Conservation (phyloP, 1,140 invertebrate species). For the Papilio machaon region DNA sequence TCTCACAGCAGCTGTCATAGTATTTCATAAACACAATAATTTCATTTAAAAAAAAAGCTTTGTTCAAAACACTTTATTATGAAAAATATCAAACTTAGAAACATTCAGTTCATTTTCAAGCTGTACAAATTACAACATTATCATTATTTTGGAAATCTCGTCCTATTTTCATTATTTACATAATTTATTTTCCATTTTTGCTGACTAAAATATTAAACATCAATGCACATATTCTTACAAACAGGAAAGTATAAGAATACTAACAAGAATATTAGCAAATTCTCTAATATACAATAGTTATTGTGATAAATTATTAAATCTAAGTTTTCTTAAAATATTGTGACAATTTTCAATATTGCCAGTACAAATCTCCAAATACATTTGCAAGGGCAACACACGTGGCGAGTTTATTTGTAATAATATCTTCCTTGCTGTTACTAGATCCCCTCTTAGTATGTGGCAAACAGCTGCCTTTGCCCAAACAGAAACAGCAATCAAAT, state of each 20-base stretch:
- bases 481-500: conserved; percentile 75
- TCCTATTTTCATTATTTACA: not conserved
- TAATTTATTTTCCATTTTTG: not conserved
- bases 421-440: conserved; percentile 75
- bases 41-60: not conserved
- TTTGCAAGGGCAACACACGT: conserved; percentile 73
- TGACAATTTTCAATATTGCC: conserved; percentile 80
- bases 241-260: not conserved
- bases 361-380: conserved; percentile 80
- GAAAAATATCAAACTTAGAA: conserved; percentile 10
- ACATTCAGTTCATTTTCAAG: not conserved
- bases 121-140: not conserved
- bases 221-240: not conserved
- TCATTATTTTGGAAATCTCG: not conserved
- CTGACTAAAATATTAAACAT: not conserved
- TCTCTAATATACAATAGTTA: conserved; percentile 37
- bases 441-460: conserved; percentile 74
- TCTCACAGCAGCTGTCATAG: not conserved
- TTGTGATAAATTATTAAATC: conserved; percentile 58
- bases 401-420: conserved; percentile 77
- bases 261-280: not conserved
- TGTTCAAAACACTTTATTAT: not conserved
- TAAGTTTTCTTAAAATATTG: conserved; percentile 72
- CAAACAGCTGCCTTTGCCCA: conserved; percentile 79
- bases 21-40: not conserved